Conservation (phyloP, 2,888 invertebrate genomes). For the Napeogenes sylphis region DNA sequence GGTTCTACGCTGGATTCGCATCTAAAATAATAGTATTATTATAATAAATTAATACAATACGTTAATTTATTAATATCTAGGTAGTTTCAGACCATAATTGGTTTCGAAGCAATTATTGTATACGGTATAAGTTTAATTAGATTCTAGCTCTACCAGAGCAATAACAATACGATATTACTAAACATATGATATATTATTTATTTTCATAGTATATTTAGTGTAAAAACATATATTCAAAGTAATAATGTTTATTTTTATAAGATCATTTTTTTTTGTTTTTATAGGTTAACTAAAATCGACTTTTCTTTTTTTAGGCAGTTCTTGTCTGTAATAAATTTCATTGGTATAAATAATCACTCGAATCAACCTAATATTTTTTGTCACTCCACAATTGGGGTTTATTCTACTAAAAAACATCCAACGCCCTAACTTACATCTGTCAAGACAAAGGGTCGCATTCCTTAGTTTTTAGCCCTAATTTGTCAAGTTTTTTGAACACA, state of each 20-base stretch:
- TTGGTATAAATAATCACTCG: background rate
- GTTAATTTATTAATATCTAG: background rate
- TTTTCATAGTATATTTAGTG: too few species aligned
- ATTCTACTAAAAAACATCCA: constrained; percentile 27
- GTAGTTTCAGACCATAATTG: constrained; percentile 1
- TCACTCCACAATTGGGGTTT: constrained; percentile 15
- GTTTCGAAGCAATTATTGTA: background rate
- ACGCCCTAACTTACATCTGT: constrained; percentile 35
- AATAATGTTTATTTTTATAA: too few species aligned
- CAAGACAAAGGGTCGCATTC: constrained; percentile 48
- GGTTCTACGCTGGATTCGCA: constrained; percentile 46
- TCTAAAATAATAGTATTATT: constrained; percentile 38
- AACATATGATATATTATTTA: too few species aligned
- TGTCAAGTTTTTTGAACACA: constrained; percentile 48
- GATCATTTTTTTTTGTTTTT: too few species aligned
- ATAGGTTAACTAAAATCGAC: too few species aligned
- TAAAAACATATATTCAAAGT: too few species aligned
- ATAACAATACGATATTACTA: too few species aligned
- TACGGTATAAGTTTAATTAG: constrained; percentile 2
- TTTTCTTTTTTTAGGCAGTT: too few species aligned
- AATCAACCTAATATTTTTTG: constrained; percentile 12
- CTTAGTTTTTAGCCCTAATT: constrained; percentile 45
- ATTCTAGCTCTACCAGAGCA: background rate
- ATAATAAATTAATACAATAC: constrained; percentile 4
- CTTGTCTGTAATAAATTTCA: background rate